Base-by-base conservation (phyloP, 2,888 invertebrate genomes). In the Chloromyia formosa region DNA sequence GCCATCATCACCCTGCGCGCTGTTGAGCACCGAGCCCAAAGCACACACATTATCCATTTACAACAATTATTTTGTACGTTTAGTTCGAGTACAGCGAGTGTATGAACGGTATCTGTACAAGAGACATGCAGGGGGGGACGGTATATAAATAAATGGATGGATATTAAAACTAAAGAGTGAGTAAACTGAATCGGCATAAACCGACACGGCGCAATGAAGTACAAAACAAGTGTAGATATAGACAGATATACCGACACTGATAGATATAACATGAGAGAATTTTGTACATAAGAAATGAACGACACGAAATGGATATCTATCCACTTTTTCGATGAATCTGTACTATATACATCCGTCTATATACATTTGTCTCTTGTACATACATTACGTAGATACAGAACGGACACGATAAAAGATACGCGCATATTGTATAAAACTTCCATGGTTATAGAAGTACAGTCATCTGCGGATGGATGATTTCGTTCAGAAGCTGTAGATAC, bases 141-240 rank as follows among this genome's bases (percentile, higher is more conserved):
- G 22, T 20, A 10, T 12, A 49, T 66, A 66, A 20, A 66, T 66
- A 66, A 66, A 66, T 42, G 66, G 66, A 66, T 66, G 66, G 35
- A 66, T 66, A 49, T 66, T 66, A 66, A 66, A 66, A 66, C 66
- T 66, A 35, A 66, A 45, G 66, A 66, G 49, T 66, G 66, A 62
- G 62, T 62, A 62, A 66, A 23, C 66, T 66, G 49, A 66, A 66
- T 66, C 49, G 49, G 49, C 49, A 18, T 12, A 66, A n/a, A 66
- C 66, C 66, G 66, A 66, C 66, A 66, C 66, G 49, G 49, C 49
- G 66, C 66, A 66, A 66, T 66, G 49, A 49, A 66, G 49, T 66
- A 49, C 49, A 49, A 66, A 45, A 16, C 66, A 23, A 49, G 49
- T n/a, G 49, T 49, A 10, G 3, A 12, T 20, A 66, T 62, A 62